Evolutionary conservation across 1,140 invertebrate species (phyloP).

Genomic region (Manduca sexta): DNA sequence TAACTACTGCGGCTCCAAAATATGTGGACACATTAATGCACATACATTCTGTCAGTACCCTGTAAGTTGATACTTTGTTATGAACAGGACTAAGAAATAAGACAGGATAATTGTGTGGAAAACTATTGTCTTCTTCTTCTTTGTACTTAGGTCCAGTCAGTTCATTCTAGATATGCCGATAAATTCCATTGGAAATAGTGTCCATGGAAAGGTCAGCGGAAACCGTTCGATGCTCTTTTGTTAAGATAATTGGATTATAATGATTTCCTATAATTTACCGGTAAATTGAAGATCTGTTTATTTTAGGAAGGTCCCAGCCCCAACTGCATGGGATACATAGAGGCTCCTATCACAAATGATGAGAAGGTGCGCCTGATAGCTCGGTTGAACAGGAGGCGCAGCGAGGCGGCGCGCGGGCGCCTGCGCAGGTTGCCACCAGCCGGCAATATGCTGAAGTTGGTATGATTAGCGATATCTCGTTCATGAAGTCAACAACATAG

Average conservation of each 20-base stretch:
- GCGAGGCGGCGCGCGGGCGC: slow-evolving; percentile 33
- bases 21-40: slow-evolving; percentile 41
- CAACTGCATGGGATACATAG: slow-evolving; percentile 40
- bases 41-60: slow-evolving; percentile 51
- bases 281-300: too few relatives aligned
- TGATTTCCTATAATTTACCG: too few relatives aligned
- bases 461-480: slow-evolving; percentile 9
- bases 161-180: too few relatives aligned
- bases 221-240: too few relatives aligned
- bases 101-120: too few relatives aligned
- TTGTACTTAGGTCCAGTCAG: too few relatives aligned
- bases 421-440: slow-evolving; percentile 33
- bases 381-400: slow-evolving; percentile 43
- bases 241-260: background rate
- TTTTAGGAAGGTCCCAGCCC: slow-evolving; percentile 35
- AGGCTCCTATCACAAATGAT: slow-evolving; percentile 25
- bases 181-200: too few relatives aligned
- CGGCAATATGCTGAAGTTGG: slow-evolving; percentile 57
- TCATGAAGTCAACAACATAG: too few relatives aligned
- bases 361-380: slow-evolving; percentile 36
- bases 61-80: too few relatives aligned
- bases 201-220: too few relatives aligned
- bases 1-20: slow-evolving; percentile 48
- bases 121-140: too few relatives aligned
- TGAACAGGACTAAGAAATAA: too few relatives aligned